Evolutionary conservation across 2,797 vertebrate genomes (phyloP), one percentile per base, ranked within the genome.

Genomic region (Gouania willdenowi): DNA sequence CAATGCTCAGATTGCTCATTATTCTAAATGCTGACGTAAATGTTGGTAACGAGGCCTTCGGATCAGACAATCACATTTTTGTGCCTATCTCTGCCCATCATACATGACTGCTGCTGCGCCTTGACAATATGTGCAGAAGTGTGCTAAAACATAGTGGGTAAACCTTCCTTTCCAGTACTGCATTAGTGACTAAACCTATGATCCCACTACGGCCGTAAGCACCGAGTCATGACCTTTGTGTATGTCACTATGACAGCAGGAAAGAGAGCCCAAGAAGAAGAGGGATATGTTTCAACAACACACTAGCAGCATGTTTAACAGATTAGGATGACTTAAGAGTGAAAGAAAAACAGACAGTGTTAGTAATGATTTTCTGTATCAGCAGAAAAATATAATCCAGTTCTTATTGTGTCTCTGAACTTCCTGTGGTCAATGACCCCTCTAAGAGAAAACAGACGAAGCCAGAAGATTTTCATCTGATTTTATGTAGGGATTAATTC

Each of bases 291-390:
- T 49, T 26, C 41, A 24, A 36, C 3, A 5, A 34, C 21, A 12
- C 5, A 1, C 8, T 39, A 31, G 22, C 26, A 3, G 9, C 19
- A 48, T 46, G 19, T 34, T 45, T 26, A 25, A 51, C 39, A 40
- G 61, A 42, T 57, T 41, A 30, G 42, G 50, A 42, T 19, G 31
- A 14, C 22, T 58, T 34, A 31, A 15, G 24, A 44, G 47, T 8
- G 18, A 34, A 33, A 37, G 18, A 57, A 40, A 39, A 27, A 9
- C 17, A 30, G 16, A 40, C 8, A 24, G 22, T 21, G 25, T 46
- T 61, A 58, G 41, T 58, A 70, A 68, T 41, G 39, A 57, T 69
- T 66, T 62, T 63, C 41, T 47, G 24, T 61, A 30, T 57, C 39
- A 41, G 40, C 8, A 17, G 17, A 42, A 44, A 26, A 66, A 52